These are phyloP conservation scores for Phyllotis vaccarum DNA, from an alignment of 2,797 vertebrate species.

Conservation along the genomic window DNA sequence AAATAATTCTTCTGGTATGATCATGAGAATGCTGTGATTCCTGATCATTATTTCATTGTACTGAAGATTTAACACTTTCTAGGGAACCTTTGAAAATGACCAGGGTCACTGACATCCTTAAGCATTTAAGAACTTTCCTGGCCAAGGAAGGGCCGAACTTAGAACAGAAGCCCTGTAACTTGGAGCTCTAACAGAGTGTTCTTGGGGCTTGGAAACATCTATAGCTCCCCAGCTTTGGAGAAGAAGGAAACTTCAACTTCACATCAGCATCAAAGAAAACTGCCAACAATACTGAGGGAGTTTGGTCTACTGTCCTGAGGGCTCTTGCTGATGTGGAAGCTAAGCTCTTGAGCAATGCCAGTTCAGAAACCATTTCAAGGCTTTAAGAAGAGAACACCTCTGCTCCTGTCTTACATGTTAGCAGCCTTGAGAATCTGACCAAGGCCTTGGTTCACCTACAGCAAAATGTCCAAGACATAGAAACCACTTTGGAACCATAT, in stretches of 20 bases:
- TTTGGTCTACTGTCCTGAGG: conserved; percentile 49
- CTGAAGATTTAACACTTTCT: neutral
- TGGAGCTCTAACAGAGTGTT: neutral
- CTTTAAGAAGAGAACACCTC: neutral
- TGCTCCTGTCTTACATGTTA: neutral
- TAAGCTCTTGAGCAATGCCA: conserved; percentile 19
- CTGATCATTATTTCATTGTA: neutral
- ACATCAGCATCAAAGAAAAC: neutral
- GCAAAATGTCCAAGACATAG: neutral
- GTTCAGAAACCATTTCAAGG: conserved; percentile 64
- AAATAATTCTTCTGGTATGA: neutral
- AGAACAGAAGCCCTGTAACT: neutral
- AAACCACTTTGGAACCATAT: neutral
- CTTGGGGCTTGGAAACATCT: neutral
- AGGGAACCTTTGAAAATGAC: neutral
- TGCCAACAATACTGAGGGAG: neutral
- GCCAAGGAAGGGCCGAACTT: conserved; percentile 48
- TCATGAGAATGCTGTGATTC: neutral
- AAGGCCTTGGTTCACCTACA: conserved; percentile 12
- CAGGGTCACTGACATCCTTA: neutral
- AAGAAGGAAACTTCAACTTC: neutral
- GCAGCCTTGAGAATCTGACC: neutral
- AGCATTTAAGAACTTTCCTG: neutral
- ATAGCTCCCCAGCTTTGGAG: neutral
- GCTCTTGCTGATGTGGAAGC: conserved; percentile 25